These are phyloP conservation scores for Lycorma delicatula DNA, from an alignment of 1,140 invertebrate genomes.

Conservation along the genomic window DNA sequence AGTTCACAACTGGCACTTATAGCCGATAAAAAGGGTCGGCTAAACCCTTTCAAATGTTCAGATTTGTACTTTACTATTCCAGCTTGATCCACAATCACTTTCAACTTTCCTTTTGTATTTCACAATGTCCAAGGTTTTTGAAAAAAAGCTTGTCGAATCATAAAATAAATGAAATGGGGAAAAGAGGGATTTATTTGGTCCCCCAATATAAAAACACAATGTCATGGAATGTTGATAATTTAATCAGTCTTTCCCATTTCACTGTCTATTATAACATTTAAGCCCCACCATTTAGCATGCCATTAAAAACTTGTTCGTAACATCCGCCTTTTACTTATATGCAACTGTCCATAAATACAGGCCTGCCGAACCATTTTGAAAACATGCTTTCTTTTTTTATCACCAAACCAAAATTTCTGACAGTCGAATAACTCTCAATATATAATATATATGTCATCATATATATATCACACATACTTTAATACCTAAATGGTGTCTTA, in stretches of 20 bases:
- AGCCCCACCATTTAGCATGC: too few species aligned
- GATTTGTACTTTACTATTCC: slow-evolving; percentile 15
- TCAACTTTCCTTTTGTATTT: slow-evolving; percentile 3
- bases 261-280: neutral
- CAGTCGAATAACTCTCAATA: neutral
- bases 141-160: slow-evolving; percentile 1
- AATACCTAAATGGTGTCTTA: slow-evolving; percentile 3
- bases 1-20: slow-evolving; percentile 18
- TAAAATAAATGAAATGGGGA: neutral
- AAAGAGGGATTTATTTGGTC: too few species aligned
- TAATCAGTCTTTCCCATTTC: slow-evolving; percentile 16
- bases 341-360: too few species aligned
- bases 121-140: slow-evolving; percentile 2
- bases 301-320: too few species aligned
- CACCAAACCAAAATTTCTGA: neutral
- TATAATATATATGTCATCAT: neutral
- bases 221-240: slow-evolving; percentile 15
- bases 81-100: neutral
- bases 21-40: slow-evolving; percentile 15
- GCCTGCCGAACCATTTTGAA: neutral
- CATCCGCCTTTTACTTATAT: too few species aligned
- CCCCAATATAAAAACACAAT: neutral
- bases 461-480: neutral
- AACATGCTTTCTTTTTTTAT: neutral
- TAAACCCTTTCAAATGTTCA: slow-evolving; percentile 10